Base-by-base conservation (phyloP, 2,113 vertebrate species). In the Festucalex cinctus region DNA sequence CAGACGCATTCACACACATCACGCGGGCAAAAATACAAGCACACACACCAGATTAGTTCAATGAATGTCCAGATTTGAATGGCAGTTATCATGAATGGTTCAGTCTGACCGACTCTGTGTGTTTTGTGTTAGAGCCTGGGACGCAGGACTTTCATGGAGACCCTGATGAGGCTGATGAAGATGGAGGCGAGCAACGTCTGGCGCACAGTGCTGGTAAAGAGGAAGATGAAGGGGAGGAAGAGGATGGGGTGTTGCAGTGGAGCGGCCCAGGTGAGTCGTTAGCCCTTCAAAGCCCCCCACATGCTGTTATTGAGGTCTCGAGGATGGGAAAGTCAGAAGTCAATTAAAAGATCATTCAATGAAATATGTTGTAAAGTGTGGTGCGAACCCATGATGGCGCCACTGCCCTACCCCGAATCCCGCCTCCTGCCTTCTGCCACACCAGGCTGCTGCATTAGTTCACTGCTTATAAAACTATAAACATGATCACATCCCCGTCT, bases 191-290 rank as follows among this genome's bases (percentile, higher is more conserved):
- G 66, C 75, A n/a, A 51, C 76, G 49, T 0, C 63, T 46, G 0
- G 57, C 44, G 0, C 83, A 82, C 63, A 86, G 76, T 35, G 71
- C 41, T 5, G 75, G 80, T 5, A 79, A 86, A n/a, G 85, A 24
- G 0, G 91, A 92, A 12, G 86, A 85, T 5, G 83, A 37, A 0
- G 86, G 81, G 17, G 75, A 79, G 0, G 85, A 86, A 61, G 76
- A 88, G 22, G 82, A 78, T 51, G 86, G 90, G 3, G 4, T 9
- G 3, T 77, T 83, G 0, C 16, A 35, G 0, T 96, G 96, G 95
- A 92, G 81, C 0, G 93, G 94, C 37, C 97, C 97, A 92, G 96
- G 97, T 99, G 78, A 71, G 86, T 75, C 0, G 5, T 22, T 17
- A 9, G n/a, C 20, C 48, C 48, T 46, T 46, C 44, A 19, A 16